A percentile compares a stretch with the other conserved stretches of the same genome.
These are phyloP conservation scores for Tragelaphus imberbis DNA, from an alignment of 2,113 vertebrate species.

Conservation along the genomic window DNA sequence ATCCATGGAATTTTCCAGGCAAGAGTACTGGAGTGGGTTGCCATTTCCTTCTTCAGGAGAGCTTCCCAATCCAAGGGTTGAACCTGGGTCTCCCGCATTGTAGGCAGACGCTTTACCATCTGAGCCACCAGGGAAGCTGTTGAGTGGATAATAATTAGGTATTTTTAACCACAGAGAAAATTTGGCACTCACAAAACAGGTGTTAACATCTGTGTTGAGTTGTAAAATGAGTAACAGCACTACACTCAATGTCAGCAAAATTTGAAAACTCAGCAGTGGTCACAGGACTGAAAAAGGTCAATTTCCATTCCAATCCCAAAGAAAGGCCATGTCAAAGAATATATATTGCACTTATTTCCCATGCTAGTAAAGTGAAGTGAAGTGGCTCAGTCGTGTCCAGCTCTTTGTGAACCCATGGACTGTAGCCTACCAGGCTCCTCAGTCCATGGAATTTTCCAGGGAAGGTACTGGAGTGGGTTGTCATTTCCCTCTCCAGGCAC, in stretches of 20 bases:
- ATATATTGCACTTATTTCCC: not conserved
- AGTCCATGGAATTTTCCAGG: not conserved
- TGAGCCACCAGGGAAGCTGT: no score
- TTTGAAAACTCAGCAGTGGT: not conserved
- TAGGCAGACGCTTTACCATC: no score
- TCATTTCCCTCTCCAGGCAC: not conserved
- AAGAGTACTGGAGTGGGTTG: no score
- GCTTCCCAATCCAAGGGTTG: no score
- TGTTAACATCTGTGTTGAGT: not conserved
- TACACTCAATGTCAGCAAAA: not conserved
- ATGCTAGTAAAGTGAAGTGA: not conserved
- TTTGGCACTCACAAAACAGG: not conserved
- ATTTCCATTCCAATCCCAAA: not conserved
- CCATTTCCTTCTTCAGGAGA: no score
- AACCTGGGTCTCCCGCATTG: rapidly evolving
- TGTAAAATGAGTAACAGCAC: not conserved
- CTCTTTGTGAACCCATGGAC: not conserved
- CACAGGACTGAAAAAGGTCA: not conserved
- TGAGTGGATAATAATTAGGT: not conserved
- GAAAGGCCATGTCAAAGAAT: not conserved
- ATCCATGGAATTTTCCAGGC: no score
- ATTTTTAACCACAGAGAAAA: not conserved
- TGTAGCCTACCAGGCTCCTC: not conserved
- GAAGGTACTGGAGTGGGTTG: not conserved
- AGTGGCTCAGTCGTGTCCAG: not conserved